Base-by-base conservation (phyloP, 2,888 invertebrate species). In the Craniophora ligustri region DNA sequence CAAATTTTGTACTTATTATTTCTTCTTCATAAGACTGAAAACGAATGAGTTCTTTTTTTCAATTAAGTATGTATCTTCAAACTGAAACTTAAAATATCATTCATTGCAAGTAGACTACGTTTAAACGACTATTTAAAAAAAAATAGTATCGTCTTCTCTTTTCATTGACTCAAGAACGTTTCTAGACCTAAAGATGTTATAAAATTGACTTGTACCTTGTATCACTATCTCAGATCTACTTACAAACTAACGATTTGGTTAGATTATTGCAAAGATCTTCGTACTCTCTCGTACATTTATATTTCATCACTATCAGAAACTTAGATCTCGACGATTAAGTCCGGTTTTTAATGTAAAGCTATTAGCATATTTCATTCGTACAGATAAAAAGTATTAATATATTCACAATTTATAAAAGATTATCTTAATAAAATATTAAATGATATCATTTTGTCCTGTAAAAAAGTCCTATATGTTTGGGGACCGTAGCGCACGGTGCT, bases 401-500 rank as follows among this genome's bases (percentile, higher is more conserved):
- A n/a, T n/a, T 26, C n/a, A n/a, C n/a, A n/a, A n/a, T n/a, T n/a
- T n/a, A n/a, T n/a, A n/a, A n/a, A n/a, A n/a, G n/a, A n/a, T n/a
- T n/a, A n/a, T n/a, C n/a, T 10, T 34, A 44, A 15, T 44, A 10
- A 23, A 42, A 44, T n/a, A n/a, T 13, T 35, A 30, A 42, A 14
- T 38, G n/a, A n/a, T 1, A 36, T 6, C 3, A n/a, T 10, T 44
- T 31, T 66, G 41, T 73, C 76, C 63, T 44, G 38, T 11, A 7
- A 38, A 39, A n/a, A 51, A 55, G 42, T 32, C 31, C 23, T 19
- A 8, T 19, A 10, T n/a, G 36, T 47, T 39, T 81, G 78, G 78
- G 34, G 54, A 56, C 76, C 72, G 70, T 56, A 76, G 30, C 39
- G 18, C 49, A 67, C 60, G 61, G 67, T 63, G 71, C 34, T 75